Conservation (phyloP, 2,797 vertebrate species). For the Microcaecilia unicolor region DNA sequence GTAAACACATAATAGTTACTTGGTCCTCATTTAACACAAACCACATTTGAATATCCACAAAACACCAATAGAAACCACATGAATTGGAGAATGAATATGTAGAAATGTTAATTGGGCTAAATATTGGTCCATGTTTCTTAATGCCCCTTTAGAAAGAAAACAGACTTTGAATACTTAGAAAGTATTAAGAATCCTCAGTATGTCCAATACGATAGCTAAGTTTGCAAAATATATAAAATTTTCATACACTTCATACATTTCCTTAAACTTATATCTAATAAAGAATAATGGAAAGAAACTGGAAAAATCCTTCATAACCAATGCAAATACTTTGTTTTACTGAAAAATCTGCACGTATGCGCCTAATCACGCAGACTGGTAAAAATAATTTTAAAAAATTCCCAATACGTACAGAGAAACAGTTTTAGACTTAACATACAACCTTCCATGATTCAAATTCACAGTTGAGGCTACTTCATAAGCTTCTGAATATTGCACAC, state of each 20-base stretch:
- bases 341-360: conserved; percentile 54
- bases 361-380: conserved; percentile 27
- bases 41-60: conserved; percentile 45
- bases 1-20: conserved; percentile 51
- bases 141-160: conserved; percentile 34
- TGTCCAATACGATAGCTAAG: conserved; percentile 41
- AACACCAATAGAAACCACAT: too few species aligned
- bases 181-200: conserved; percentile 40
- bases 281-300: conserved; percentile 32
- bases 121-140: conserved; percentile 32
- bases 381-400: conserved; percentile 24
- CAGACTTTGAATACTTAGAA: conserved; percentile 34
- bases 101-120: conserved; percentile 41
- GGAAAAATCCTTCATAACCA: conserved; percentile 40
- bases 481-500: conserved; percentile 59
- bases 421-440: conserved; percentile 37
- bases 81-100: too few species aligned
- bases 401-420: conserved; percentile 11
- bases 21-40: conserved; percentile 39
- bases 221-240: conserved; percentile 51
- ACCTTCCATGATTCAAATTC: conserved; percentile 46
- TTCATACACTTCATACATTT: conserved; percentile 29
- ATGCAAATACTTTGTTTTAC: conserved; percentile 36
- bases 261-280: conserved; percentile 46
- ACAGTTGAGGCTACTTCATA: conserved; percentile 39